phyloP scores from a whole-genome alignment of 2,113 vertebrate genomes.

The Dicaeum eximium region DNA sequence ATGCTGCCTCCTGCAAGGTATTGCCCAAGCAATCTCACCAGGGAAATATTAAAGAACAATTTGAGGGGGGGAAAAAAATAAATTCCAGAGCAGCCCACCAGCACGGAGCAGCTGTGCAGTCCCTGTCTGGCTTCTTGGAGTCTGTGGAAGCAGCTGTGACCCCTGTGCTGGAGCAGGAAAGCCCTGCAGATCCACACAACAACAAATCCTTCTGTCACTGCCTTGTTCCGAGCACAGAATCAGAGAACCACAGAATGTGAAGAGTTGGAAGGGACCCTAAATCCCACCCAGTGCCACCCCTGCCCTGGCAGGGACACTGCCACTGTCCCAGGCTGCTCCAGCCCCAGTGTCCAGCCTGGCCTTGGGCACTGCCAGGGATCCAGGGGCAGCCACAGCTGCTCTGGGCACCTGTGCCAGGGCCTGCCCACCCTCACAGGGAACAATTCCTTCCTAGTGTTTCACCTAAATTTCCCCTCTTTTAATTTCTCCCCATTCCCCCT shows the following conservation, averaged over 20 bases:
- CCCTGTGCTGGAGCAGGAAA: not conserved
- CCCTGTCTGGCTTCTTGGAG: not conserved
- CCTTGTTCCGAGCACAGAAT: not conserved
- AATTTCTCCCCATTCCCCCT: too few relatives aligned
- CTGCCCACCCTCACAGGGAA: not conserved
- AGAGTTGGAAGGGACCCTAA: too few relatives aligned
- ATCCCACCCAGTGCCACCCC: rapidly evolving
- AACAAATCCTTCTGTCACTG: not conserved
- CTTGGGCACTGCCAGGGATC: not conserved
- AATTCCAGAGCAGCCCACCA: not conserved
- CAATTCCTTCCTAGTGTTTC: rapidly evolving
- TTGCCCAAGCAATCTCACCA: not conserved
- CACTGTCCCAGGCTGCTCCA: not conserved
- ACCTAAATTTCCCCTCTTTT: not conserved
- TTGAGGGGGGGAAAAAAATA: not conserved
- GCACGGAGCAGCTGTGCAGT: not conserved
- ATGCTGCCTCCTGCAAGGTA: not conserved
- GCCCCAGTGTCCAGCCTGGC: not conserved
- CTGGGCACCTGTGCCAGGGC: not conserved
- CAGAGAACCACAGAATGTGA: not conserved
- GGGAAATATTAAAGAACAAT: not conserved
- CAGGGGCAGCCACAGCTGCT: not conserved
- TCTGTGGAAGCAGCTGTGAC: not conserved
- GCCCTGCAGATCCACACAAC: not conserved
- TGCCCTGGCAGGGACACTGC: not conserved